A percentile compares a stretch with the other conserved stretches of the same genome.
Evolutionary conservation across 1,140 invertebrate genomes (phyloP).

Genomic region (Cydia fagiglandana): DNA sequence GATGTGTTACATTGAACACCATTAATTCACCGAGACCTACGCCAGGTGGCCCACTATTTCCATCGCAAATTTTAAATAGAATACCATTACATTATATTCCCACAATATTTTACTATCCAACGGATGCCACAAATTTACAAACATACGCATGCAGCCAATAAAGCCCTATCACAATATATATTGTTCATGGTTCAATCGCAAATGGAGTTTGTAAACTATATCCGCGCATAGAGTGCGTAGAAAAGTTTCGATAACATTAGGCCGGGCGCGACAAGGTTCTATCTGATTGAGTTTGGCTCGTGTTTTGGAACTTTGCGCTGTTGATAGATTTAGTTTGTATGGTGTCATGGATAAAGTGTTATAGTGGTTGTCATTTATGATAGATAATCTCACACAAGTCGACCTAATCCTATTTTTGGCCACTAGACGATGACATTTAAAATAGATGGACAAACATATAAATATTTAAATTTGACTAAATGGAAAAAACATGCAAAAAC

Average conservation of each 20-base stretch:
- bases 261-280: background rate
- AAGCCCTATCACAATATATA: background rate
- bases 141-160: background rate
- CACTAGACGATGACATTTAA: too few species aligned
- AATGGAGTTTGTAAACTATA: background rate
- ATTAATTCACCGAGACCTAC: too few species aligned
- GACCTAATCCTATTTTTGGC: too few species aligned
- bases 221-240: background rate
- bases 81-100: background rate
- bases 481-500: too few species aligned
- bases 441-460: too few species aligned
- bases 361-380: background rate
- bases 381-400: background rate
- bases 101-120: constrained; percentile 5
- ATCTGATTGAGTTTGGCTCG: background rate
- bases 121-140: background rate
- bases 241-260: background rate
- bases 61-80: constrained; percentile 4
- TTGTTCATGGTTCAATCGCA: background rate
- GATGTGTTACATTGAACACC: too few species aligned
- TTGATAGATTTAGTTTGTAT: background rate
- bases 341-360: background rate
- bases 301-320: background rate
- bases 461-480: too few species aligned
- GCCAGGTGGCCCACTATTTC: background rate